Percentiles rank a stretch among this genome's conserved stretches.
phyloP scores from a whole-genome alignment of 2,888 invertebrate genomes.

The Sipunculus nudus region DNA sequence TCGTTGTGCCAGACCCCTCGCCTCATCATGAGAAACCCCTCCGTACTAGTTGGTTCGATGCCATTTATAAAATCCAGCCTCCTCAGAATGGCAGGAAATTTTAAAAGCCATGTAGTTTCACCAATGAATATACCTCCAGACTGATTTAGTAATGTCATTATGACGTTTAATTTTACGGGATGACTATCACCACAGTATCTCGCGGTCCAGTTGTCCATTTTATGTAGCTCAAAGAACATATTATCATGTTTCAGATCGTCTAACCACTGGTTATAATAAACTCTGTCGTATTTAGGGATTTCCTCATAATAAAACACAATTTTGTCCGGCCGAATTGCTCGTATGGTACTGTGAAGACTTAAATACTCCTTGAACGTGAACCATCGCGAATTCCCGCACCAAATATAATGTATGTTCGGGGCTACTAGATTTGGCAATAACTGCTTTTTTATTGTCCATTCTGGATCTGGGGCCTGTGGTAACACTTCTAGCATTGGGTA shows the following conservation, averaged over 20 bases:
- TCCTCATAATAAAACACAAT: conserved; percentile 47
- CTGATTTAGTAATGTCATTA: conserved; percentile 40
- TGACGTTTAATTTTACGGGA: conserved; percentile 11
- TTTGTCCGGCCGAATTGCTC: conserved; percentile 49
- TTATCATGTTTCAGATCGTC: conserved; percentile 45
- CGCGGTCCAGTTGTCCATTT: conserved; percentile 28
- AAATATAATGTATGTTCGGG: conserved; percentile 49
- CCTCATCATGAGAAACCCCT: conserved; percentile 35
- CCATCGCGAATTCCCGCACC: no score
- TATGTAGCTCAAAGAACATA: conserved; percentile 41
- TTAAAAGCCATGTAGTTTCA: conserved; percentile 42
- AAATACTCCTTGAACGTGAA: not conserved
- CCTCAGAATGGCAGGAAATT: conserved; percentile 23
- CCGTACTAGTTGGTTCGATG: conserved; percentile 7
- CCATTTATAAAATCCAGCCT: conserved; percentile 30
- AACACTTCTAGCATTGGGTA: no score
- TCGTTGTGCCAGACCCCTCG: conserved; percentile 4
- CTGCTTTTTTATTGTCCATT: no score
- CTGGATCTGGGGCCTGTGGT: no score
- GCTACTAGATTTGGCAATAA: conserved; percentile 26
- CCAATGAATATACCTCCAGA: conserved; percentile 55
- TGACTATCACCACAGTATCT: conserved; percentile 15
- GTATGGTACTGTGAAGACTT: not conserved
- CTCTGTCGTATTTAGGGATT: conserved; percentile 38
- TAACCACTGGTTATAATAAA: conserved; percentile 50